Base-by-base conservation (phyloP, 2,888 invertebrate species). In the Hybos culiciformis region DNA sequence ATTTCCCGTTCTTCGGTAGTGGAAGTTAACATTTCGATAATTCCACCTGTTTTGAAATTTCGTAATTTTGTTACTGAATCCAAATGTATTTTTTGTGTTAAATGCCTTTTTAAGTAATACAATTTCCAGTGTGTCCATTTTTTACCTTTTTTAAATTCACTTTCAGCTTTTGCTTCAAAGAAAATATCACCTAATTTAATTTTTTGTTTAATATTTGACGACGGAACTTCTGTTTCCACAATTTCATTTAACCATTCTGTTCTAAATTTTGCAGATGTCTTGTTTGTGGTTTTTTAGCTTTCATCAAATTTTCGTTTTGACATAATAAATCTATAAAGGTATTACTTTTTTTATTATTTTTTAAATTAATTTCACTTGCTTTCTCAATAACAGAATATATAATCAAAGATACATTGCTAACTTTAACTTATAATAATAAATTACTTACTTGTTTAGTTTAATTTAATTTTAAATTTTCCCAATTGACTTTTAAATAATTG, bases 161-260 rank as follows among this genome's bases (percentile, higher is more conserved):
- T 24, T 17, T 24, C 26, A 17, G 41, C 36, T 4, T 41, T 41
- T 36, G 41, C 36, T 36, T 41, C 41, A 23, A 14, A 18, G 36
- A 36, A 41, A 41, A 36, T 36, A 36, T 36, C 26, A 36, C 19
- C 18, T 36, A 41, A 41, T 41, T 40, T 33, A 40, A 40, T 19
- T 32, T 40, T 40, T 33, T 26, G 9, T 26, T 12, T 12, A 26
- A 26, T 4, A 9, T 9, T 4, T 6, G 39, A 32, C 23, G 32
- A 40, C 15, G 33, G 18, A 29, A 32, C 32, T 17, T 12, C 15
- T 32, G 39, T 40, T 40, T 40, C 21, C 4, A 40, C 33, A 21
- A 40, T 23, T 40, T 40, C 40, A 40, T 33, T 40, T 40, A 40
- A 40, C 33, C 40, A 40, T 33, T 40, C 40, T 32, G 8, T 15